phyloP scores from a whole-genome alignment of 2,113 vertebrate species.

The Turdus rufiventris region DNA sequence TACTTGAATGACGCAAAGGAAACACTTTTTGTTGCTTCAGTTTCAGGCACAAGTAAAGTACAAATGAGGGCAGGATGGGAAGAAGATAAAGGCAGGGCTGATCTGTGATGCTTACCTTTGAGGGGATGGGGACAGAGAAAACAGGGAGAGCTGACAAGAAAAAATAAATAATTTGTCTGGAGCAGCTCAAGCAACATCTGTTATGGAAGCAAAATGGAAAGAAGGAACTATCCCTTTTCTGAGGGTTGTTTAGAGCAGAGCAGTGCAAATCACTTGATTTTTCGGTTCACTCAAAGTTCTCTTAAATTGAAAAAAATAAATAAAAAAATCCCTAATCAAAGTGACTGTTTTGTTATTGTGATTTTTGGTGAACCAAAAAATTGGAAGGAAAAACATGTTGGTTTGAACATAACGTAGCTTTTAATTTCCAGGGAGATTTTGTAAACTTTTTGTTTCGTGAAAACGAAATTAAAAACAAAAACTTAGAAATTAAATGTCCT shows the following conservation, averaged over 20 bases:
- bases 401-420: neutral
- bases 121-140: neutral
- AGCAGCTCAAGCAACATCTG: constrained; percentile 30
- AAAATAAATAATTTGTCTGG: neutral
- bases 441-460: neutral
- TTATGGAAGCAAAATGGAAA: neutral
- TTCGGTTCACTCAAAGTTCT: constrained; percentile 37
- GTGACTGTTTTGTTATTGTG: neutral
- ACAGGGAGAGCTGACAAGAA: neutral
- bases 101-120: neutral
- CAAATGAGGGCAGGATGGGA: neutral
- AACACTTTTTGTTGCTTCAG: neutral
- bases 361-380: constrained; percentile 44
- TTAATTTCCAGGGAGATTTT: constrained; percentile 1
- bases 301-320: neutral
- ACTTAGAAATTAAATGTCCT: neutral
- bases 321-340: neutral
- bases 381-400: neutral
- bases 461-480: neutral
- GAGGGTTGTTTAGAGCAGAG: constrained; percentile 13
- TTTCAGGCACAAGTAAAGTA: neutral
- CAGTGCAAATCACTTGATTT: constrained; percentile 39
- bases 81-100: neutral
- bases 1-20: neutral
- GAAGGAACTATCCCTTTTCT: constrained; percentile 5